A percentile compares a stretch with the other conserved stretches of the same genome.
Conservation (phyloP, 2,113 vertebrate species). For the Hydrochoerus hydrochaeris region DNA sequence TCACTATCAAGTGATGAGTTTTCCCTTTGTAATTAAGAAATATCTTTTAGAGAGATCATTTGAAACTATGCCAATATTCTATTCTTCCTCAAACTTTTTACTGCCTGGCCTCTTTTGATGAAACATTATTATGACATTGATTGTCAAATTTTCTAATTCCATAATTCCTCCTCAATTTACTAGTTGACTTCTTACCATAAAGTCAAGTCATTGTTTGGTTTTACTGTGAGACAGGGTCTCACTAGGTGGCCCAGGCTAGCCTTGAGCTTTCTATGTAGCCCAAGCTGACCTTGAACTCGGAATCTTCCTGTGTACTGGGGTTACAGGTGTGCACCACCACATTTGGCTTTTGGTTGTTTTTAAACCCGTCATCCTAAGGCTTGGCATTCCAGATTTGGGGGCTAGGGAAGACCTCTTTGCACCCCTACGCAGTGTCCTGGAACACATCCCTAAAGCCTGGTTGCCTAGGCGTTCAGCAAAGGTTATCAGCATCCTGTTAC, state of each 20-base stretch:
- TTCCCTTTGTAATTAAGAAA: conserved; percentile 54
- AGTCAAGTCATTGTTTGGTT: neutral
- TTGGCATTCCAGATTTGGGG: neutral
- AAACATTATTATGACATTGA: neutral
- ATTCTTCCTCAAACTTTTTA: conserved; percentile 27
- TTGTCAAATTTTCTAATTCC: conserved; percentile 35
- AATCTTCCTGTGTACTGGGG: neutral
- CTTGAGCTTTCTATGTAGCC: neutral
- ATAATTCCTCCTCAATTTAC: neutral
- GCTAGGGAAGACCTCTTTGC: neutral
- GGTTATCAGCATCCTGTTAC: conserved; percentile 46
- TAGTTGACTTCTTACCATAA: neutral
- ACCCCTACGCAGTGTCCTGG: neutral
- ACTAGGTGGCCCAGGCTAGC: neutral
- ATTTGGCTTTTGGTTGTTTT: neutral
- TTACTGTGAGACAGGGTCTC: neutral
- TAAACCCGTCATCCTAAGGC: neutral
- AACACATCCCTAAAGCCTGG: neutral
- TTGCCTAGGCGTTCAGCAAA: neutral
- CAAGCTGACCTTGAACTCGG: neutral
- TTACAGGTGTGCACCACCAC: neutral
- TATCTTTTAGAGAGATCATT: neutral
- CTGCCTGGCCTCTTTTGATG: neutral
- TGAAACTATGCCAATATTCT: conserved; percentile 1
- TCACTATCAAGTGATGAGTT: neutral